A percentile compares a stretch with the other conserved stretches of the same genome.
Evolutionary conservation across 1,140 invertebrate species (phyloP).

Genomic region (Arctopsyche grandis): DNA sequence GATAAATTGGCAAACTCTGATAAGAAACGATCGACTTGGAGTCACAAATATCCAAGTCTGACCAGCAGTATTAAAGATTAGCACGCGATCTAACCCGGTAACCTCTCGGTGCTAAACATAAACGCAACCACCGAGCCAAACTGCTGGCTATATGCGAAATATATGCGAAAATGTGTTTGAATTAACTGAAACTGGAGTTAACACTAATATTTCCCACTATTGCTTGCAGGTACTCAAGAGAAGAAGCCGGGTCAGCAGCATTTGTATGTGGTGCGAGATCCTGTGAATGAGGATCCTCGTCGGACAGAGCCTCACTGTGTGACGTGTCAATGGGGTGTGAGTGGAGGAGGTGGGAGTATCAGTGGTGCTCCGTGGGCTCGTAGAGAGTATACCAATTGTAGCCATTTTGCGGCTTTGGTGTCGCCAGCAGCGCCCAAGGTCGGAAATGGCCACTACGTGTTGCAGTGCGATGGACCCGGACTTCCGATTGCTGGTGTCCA

Average conservation of each 20-base stretch:
- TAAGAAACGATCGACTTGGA: too few species aligned
- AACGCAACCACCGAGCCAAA: too few species aligned
- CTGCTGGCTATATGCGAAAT: too few species aligned
- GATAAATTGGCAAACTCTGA: too few species aligned
- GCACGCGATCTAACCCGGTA: too few species aligned
- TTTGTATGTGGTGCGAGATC: constrained; percentile 81
- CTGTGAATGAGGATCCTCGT: constrained; percentile 75
- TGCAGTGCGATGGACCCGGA: constrained; percentile 82
- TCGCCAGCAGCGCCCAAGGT: constrained; percentile 65
- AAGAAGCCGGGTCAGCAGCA: constrained; percentile 85
- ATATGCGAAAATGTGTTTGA: too few species aligned
- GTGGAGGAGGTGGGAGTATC: too few species aligned
- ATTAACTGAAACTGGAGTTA: too few species aligned
- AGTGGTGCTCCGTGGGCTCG: constrained; percentile 76
- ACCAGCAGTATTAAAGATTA: too few species aligned
- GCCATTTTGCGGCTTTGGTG: constrained; percentile 80
- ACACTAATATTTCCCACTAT: not conserved
- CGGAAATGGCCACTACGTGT: constrained; percentile 76
- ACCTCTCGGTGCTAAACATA: too few species aligned
- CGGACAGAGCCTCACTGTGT: constrained; percentile 81
- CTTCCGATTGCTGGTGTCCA: constrained; percentile 82
- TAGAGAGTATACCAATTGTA: constrained; percentile 81
- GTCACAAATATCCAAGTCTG: too few species aligned
- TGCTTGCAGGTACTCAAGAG: constrained; percentile 72
- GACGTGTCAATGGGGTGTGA: constrained; percentile 73